Evolutionary conservation across 2,888 invertebrate species (phyloP), one percentile per base, ranked within the genome.

Genomic region (Camponotus fellah): DNA sequence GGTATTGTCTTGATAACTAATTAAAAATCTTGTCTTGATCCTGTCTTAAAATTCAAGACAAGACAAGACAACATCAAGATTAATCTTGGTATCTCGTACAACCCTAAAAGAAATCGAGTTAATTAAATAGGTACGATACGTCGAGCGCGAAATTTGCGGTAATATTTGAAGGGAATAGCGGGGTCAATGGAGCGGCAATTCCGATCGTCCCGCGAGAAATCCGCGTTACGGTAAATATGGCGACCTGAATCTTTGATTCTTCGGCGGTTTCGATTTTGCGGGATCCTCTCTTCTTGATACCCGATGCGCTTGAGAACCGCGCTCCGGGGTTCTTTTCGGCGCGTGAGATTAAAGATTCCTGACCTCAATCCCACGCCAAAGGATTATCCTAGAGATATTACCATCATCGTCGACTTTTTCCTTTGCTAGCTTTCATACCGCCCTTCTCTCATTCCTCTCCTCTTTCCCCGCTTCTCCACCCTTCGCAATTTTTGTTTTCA

Each of bases 341-440:
- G 83, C 88, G 87, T 58, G 87, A 90, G 91, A 92, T 92, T 92
- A 91, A 92, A 91, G 91, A 92, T 92, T 90, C 88, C 90, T 89
- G 92, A 91, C 92, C 91, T 82, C 86, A 91, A 92, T 92, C 91
- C 85, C 82, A 83, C 77, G 71, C 87, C 91, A 87, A 90, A 91
- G 90, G 92, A 92, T 92, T 91, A 92, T 93, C 91, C 91, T 89
- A 88, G 90, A 91, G 90, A 92, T 92, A 92, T 92, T 92, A 92
- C 92, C 89, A 86, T 83, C 88, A 88, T 90, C 90, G 75, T 88
- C 87, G 85, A 86, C 83, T 87, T 89, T 88, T 88, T 85, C 79
- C 69, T 82, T 81, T 79, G 81, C 79, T 62, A 71, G 64, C 83
- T 75, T 83, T 80, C 76, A 82, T 79, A n/a, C 34, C 65, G 69